phyloP scores from a whole-genome alignment of 2,113 vertebrate species.

The Tupaia chinensis region DNA sequence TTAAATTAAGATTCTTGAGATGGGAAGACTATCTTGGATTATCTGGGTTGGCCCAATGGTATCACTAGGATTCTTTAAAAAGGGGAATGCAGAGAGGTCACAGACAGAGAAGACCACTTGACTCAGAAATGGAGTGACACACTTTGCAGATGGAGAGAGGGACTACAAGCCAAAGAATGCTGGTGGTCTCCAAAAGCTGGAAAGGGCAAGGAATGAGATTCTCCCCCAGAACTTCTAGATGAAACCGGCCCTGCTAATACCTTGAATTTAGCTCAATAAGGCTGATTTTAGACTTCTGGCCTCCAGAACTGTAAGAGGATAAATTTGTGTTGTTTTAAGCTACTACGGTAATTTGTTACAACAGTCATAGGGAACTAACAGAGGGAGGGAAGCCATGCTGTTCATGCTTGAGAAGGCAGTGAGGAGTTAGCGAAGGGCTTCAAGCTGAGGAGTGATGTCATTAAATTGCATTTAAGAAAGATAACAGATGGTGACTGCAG shows the following conservation, averaged over 20 bases:
- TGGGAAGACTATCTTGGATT: neutral
- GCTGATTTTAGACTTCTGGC: neutral
- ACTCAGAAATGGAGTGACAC: neutral
- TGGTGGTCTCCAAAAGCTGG: neutral
- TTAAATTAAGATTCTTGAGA: neutral
- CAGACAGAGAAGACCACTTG: neutral
- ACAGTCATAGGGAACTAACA: neutral
- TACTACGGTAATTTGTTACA: neutral
- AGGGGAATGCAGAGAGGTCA: neutral
- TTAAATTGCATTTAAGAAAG: neutral
- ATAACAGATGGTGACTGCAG: constrained; percentile 16
- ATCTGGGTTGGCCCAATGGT: neutral
- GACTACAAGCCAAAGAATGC: no score
- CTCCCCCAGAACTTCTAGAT: neutral
- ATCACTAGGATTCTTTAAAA: neutral
- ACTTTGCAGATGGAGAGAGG: neutral
- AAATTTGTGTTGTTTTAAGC: neutral
- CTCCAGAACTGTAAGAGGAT: neutral
- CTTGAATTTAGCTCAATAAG: neutral
- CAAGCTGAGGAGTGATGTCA: neutral
- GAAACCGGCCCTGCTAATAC: neutral
- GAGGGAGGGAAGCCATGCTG: neutral
- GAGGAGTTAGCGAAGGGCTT: neutral
- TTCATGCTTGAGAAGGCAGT: neutral
- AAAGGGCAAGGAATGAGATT: neutral